Conservation (phyloP, 64 coral and sea anemone species). For the Astreopora myriophthalma region DNA sequence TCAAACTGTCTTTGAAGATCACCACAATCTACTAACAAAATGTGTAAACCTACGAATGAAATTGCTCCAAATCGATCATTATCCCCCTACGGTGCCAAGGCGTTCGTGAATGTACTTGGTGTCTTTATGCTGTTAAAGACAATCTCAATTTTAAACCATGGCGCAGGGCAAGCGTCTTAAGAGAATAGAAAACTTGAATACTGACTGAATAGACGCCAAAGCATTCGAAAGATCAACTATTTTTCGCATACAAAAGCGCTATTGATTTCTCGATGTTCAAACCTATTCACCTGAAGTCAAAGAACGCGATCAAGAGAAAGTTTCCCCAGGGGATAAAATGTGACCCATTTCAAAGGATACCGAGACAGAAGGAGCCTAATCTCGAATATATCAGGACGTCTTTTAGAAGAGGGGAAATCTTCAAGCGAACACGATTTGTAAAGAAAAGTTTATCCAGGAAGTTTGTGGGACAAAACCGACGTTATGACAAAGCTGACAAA, state of each 20-base stretch:
- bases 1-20: background rate
- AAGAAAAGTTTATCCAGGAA: background rate
- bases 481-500: background rate
- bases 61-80: conserved; percentile 1
- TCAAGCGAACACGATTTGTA: background rate
- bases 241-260: conserved; percentile 5
- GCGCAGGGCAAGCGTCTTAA: background rate
- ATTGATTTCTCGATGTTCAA: background rate
- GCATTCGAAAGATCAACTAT: background rate
- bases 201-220: background rate
- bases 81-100: background rate
- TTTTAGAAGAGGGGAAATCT: background rate
- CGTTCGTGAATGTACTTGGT: background rate
- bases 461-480: background rate
- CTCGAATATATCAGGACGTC: too few species aligned
- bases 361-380: too few species aligned
- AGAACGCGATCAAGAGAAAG: background rate
- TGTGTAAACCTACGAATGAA: background rate
- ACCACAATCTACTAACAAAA: background rate
- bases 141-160: background rate
- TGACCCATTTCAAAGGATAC: background rate
- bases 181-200: background rate
- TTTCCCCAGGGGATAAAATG: conserved; percentile 21
- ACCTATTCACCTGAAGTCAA: conserved; percentile 6
- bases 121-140: background rate